Evolutionary conservation across 2,888 invertebrate genomes (phyloP).

Genomic region (Pseudococcus longispinus): DNA sequence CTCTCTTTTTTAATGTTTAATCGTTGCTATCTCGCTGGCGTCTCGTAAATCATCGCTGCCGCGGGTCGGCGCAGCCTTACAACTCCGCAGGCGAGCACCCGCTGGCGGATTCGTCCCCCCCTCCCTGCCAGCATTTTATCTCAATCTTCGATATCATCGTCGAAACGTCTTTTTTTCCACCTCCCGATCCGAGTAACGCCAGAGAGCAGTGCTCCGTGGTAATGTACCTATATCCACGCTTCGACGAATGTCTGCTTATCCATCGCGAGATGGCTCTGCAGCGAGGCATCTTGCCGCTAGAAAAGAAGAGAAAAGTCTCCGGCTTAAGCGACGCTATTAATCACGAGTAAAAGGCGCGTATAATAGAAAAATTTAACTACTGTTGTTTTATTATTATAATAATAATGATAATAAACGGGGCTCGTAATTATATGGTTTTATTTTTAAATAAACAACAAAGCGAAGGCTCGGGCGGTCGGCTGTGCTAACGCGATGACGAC

Average conservation of each 20-base stretch:
- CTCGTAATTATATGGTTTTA: conserved; percentile 25
- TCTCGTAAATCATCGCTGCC: conserved; percentile 48
- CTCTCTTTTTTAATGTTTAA: conserved; percentile 51
- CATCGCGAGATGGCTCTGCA: neutral
- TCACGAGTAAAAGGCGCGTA: neutral
- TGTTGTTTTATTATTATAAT: neutral
- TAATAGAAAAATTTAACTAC: conserved; percentile 24
- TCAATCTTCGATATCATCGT: neutral
- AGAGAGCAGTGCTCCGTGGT: neutral
- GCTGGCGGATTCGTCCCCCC: neutral
- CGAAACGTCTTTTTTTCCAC: neutral
- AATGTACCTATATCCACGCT: no score
- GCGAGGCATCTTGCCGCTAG: neutral
- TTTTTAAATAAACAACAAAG: conserved; percentile 27
- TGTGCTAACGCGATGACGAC: neutral
- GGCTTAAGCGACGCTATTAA: conserved; percentile 20
- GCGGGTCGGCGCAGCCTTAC: neutral
- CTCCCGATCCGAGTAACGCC: neutral
- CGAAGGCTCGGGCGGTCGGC: neutral
- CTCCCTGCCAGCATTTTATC: neutral
- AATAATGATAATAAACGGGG: neutral
- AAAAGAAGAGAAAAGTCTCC: neutral
- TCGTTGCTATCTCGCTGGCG: conserved; percentile 50
- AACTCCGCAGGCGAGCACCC: neutral
- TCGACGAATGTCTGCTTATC: neutral